Conservation (phyloP, 2,797 vertebrate species). For the Sebastes hubbsi region DNA sequence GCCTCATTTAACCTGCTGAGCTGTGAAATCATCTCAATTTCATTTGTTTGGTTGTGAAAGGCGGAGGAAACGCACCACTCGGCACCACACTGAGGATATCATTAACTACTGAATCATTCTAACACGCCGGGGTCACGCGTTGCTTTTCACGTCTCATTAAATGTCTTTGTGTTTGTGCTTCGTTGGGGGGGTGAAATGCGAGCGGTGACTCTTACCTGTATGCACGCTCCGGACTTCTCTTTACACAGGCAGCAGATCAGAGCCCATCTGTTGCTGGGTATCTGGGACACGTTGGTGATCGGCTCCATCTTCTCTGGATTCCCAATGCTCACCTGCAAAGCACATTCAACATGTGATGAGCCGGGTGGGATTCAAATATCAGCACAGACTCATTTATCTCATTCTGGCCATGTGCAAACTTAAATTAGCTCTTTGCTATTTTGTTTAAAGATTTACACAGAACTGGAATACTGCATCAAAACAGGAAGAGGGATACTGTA, state of each 20-base stretch:
- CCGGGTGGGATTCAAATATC: no score
- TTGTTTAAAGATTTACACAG: neutral
- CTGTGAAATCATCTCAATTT: neutral
- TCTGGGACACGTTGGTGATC: conserved; percentile 97
- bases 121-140: neutral
- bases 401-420: neutral
- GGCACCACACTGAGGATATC: neutral
- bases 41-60: neutral
- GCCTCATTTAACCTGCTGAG: neutral
- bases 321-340: conserved; percentile 86
- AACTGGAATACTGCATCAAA: neutral
- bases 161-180: neutral
- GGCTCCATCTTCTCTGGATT: conserved; percentile 99
- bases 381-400: no score
- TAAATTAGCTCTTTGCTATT: no score
- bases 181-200: neutral
- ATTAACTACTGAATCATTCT: no score
- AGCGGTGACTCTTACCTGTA: conserved; percentile 82
- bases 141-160: neutral
- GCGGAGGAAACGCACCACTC: neutral
- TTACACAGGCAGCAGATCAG: conserved; percentile 96
- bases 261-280: conserved; percentile 96
- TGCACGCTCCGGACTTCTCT: conserved; percentile 95
- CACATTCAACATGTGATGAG: neutral
- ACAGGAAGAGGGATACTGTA: neutral